phyloP scores from a whole-genome alignment of 2,888 invertebrate species.

The Meandrusa payeni region DNA sequence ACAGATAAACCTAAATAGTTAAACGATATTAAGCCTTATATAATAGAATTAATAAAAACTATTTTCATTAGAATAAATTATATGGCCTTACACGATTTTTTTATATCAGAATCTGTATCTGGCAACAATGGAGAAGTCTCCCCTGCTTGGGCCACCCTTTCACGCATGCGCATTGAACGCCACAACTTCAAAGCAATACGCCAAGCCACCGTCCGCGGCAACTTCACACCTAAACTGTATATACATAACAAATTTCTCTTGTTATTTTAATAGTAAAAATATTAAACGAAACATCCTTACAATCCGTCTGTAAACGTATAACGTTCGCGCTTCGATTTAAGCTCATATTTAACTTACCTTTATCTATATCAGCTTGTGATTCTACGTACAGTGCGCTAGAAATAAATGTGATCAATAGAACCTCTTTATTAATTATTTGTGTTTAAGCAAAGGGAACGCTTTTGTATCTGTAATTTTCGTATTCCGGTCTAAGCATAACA shows the following conservation, averaged over 20 bases:
- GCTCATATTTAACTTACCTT: constrained; percentile 23
- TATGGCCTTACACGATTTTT: constrained; percentile 32
- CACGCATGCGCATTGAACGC: constrained; percentile 60
- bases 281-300: constrained; percentile 56
- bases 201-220: constrained; percentile 65
- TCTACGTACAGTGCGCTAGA: constrained; percentile 26
- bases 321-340: constrained; percentile 26
- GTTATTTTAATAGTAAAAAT: constrained; percentile 57
- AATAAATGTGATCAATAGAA: constrained; percentile 72
- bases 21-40: constrained; percentile 46
- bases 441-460: constrained; percentile 56
- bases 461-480: constrained; percentile 42
- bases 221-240: constrained; percentile 72
- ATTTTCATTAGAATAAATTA: constrained; percentile 36
- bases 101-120: constrained; percentile 55
- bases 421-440: constrained; percentile 75
- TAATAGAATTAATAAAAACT: constrained; percentile 38
- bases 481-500: constrained; percentile 32
- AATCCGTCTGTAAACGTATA: constrained; percentile 61
- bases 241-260: constrained; percentile 69
- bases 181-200: constrained; percentile 58
- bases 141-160: constrained; percentile 57
- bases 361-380: constrained; percentile 27
- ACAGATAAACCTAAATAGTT: constrained; percentile 34
- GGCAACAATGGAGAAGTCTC: constrained; percentile 66